phyloP scores from a whole-genome alignment of 2,888 invertebrate genomes.

The Dasysyrphus albostriatus region DNA sequence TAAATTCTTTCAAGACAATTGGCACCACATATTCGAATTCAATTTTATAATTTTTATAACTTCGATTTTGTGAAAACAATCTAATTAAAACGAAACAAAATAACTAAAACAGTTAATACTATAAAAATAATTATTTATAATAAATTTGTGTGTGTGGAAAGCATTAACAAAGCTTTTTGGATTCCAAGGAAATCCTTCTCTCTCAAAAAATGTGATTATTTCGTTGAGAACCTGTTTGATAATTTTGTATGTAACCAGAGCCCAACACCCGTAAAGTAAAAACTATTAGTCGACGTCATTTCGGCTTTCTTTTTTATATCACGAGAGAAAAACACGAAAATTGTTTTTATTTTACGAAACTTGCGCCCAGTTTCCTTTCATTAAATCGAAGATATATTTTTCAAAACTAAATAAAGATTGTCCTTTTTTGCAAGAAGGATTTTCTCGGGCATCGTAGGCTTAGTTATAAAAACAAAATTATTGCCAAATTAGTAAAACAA shows the following conservation, averaged over 20 bases:
- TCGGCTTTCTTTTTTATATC: background rate
- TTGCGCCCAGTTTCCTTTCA: background rate
- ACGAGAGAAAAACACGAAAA: background rate
- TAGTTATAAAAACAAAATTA: slow-evolving; percentile 3
- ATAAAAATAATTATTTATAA: background rate
- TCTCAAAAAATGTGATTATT: background rate
- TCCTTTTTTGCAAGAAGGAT: background rate
- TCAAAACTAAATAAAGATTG: background rate
- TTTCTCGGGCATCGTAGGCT: background rate
- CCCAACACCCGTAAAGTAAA: background rate
- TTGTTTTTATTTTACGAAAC: background rate
- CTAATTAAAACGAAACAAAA: background rate
- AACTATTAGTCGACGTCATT: background rate
- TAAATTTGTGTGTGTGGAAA: background rate
- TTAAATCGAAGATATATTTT: background rate
- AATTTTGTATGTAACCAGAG: background rate
- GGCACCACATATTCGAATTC: slow-evolving; percentile 18
- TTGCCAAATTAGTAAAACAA: slow-evolving; percentile 31
- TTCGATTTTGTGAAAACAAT: slow-evolving; percentile 24
- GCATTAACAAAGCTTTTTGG: background rate
- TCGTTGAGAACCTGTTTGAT: background rate
- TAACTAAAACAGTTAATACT: background rate
- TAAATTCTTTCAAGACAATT: slow-evolving; percentile 11
- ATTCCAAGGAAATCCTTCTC: background rate
- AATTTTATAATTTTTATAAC: slow-evolving; percentile 31